Base-by-base conservation (phyloP, 2,113 vertebrate genomes). In the Acanthochromis polyacanthus region DNA sequence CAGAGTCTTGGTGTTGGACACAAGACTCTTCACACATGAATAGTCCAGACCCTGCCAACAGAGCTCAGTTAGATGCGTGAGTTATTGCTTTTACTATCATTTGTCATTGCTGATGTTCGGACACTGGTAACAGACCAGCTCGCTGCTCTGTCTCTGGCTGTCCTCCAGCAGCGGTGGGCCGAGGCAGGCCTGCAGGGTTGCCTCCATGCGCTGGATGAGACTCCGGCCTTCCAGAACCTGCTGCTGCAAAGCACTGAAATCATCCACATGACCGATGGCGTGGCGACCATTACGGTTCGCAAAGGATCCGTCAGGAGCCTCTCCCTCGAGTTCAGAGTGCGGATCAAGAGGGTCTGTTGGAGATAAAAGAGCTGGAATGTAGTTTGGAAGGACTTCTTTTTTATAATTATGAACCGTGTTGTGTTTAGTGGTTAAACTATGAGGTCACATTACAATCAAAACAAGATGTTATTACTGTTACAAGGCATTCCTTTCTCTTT, bases 201-300 rank as follows among this genome's bases (percentile, higher is more conserved):
- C 91, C 52, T 95, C 94, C 89, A 99, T 95, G 72, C 95, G 94
- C 4, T 89, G 81, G 60, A 96, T 89, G 51, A 98, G 88, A 4
- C 86, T 87, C 76, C 94, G 93, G 16, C 96, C 96, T 73, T 99
- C 95, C 10, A 93, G 67, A 0, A 99, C 84, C 82, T 96, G 97
- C 92, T 97, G 95, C 84, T 95, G 95, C 10, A 99, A 94, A 32
- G 96, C 94, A 12, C 45, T 91, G 59, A 96, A 98, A 48, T 98
- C 96, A 32, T 97, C 96, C 59, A 97, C 72, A 2, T 95, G 91
- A 17, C 96, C 94, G 0, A 97, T 75, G 0, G 95, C 84, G 0
- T 98, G 97, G 74, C 93, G 89, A 36, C 96, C 95, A 0, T 95
- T 93, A 12, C 93, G 95, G 77, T 89, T 95, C 1, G 94, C 91